A percentile compares a stretch with the other conserved stretches of the same genome.
phyloP scores from a whole-genome alignment of 2,888 invertebrate species.

The Stenolophus ochropezus region DNA sequence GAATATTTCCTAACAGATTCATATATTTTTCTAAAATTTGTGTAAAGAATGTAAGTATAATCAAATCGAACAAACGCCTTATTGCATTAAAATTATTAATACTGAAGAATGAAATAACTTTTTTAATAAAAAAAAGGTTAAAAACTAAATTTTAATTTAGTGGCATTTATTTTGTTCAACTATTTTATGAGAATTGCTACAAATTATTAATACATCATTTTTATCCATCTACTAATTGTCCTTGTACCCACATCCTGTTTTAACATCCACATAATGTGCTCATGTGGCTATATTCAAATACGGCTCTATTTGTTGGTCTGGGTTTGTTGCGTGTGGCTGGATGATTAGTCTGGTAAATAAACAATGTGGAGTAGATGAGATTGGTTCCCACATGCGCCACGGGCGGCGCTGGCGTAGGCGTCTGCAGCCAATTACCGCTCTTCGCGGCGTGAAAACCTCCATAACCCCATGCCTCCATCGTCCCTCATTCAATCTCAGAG shows the following conservation, averaged over 20 bases:
- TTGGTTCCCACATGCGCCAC: constrained; percentile 54
- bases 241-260: background rate
- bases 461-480: constrained; percentile 6
- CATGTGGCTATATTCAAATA: background rate
- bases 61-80: no score
- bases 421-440: constrained; percentile 42
- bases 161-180: no score
- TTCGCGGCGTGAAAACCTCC: constrained; percentile 39
- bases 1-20: no score
- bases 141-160: no score
- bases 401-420: constrained; percentile 50
- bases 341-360: constrained; percentile 39
- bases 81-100: no score
- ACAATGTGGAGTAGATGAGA: constrained; percentile 45
- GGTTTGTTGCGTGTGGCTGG: constrained; percentile 15
- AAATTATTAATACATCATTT: no score
- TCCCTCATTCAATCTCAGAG: constrained; percentile 41
- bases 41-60: no score
- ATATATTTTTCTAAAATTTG: no score
- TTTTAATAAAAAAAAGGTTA: no score
- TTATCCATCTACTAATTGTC: no score
- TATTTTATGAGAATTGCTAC: no score
- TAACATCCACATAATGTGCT: background rate
- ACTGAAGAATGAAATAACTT: no score
- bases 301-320: background rate